Base-by-base conservation (phyloP, 2,888 invertebrate species). In the Lycophotia porphyrea region DNA sequence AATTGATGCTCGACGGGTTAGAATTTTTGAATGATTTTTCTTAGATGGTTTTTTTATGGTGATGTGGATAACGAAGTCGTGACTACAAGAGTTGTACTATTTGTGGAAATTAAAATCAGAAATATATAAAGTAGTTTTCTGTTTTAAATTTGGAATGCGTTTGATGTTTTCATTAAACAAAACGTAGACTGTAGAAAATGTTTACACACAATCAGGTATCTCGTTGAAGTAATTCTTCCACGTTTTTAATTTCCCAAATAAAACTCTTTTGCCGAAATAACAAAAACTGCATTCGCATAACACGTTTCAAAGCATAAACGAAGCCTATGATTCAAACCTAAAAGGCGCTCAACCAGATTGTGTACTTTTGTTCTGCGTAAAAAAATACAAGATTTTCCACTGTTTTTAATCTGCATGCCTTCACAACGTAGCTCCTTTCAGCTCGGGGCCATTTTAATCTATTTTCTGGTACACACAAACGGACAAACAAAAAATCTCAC, bases 361-460 rank as follows among this genome's bases (percentile, higher is more conserved):
- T 91, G 77, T 87, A 91, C 89, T 91, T 91, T 93, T 91, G 91
- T 91, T 91, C 78, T 78, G 81, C 9, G 80, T 85, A 80, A 81
- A 87, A 90, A 90, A 91, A 91, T 87, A 85, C 87, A 90, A 86
- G 85, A 88, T 81, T 88, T 92, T 93, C 91, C 87, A 90, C 88
- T 91, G 92, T 93, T 95, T 95, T 96, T 95, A 96, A 95, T 95
- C 94, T 95, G 92, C 93, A 89, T 93, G 93, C 94, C 92, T 94
- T 94, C 93, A 92, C 93, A 92, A 90, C 91, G 91, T 87, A 80
- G 88, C 90, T 91, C 90, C 91, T 92, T 92, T 91, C 90, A 91
- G 95, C 95, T 90, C 82, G 88, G 81, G 94, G 95, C 93, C 90
- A 93, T 95, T 96, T 96, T 95, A 96, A 96, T 95, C 94, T 95